Conservation (phyloP, 30 jellyfish, hydroid and myxozoan species). For the Mastigias papua region DNA sequence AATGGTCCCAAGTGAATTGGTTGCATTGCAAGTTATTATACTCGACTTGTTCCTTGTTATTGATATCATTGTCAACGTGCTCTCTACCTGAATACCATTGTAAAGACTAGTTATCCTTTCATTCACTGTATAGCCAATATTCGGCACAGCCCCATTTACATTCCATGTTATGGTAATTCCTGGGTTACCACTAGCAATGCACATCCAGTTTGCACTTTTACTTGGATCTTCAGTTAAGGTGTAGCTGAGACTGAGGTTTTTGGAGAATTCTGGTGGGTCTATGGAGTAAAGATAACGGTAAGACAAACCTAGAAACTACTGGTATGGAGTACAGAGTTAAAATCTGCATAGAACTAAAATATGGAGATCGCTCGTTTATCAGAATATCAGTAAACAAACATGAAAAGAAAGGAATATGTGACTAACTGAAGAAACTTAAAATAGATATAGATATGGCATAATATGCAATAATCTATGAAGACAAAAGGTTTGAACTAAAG, state of each 20-base stretch:
- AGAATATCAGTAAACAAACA: too few species aligned
- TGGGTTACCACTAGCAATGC: slow-evolving; percentile 74
- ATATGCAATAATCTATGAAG: too few species aligned
- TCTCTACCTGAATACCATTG: slow-evolving; percentile 26
- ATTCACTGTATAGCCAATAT: slow-evolving; percentile 7
- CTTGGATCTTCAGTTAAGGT: slow-evolving; percentile 43
- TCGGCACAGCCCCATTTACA: slow-evolving; percentile 19
- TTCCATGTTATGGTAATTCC: slow-evolving; percentile 38
- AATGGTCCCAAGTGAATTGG: slow-evolving; percentile 40
- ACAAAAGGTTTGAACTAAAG: too few species aligned
- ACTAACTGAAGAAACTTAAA: too few species aligned
- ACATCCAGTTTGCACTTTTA: slow-evolving; percentile 42
- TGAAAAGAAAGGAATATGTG: too few species aligned
- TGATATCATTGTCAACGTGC: slow-evolving; percentile 56
- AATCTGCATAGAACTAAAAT: too few species aligned
- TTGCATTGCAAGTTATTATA: slow-evolving; percentile 42
- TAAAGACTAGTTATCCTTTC: neutral
- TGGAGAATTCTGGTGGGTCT: slow-evolving; percentile 46
- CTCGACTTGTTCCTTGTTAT: slow-evolving; percentile 43
- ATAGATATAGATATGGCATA: too few species aligned
- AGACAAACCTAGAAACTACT: neutral
- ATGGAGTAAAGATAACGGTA: neutral
- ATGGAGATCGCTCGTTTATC: too few species aligned
- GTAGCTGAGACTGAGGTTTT: slow-evolving; percentile 31
- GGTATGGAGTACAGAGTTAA: too few species aligned